Percentiles rank a stretch among this genome's conserved stretches.
Evolutionary conservation across 2,888 invertebrate species (phyloP).

Genomic region (Chymomyza procnemis): DNA sequence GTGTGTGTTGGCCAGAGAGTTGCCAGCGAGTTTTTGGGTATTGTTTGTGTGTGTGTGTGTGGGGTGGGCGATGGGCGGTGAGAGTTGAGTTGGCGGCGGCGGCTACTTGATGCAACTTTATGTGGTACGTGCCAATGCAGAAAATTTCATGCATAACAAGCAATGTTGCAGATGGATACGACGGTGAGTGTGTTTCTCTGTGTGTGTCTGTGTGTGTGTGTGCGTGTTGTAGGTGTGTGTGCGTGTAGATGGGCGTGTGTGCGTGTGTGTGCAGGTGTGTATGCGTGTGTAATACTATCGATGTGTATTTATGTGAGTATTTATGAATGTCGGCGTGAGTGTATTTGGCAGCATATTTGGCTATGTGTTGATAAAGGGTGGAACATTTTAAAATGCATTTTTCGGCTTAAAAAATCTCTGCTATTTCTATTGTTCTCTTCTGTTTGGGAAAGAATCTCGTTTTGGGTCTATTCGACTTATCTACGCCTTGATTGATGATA

Average conservation of each 20-base stretch:
- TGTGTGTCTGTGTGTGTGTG: not conserved
- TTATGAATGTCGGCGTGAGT: conserved; percentile 18
- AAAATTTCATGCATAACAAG: not conserved
- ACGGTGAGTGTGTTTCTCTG: not conserved
- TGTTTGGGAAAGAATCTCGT: no score
- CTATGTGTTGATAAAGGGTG: no score
- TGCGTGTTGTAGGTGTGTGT: no score
- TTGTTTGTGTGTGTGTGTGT: not conserved
- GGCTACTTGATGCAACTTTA: not conserved
- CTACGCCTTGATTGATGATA: no score
- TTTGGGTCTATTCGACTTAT: no score
- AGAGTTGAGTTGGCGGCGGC: not conserved
- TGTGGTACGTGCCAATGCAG: conserved; percentile 9
- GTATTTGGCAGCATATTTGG: not conserved
- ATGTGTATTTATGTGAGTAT: not conserved
- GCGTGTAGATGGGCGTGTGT: no score
- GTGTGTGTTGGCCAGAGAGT: not conserved
- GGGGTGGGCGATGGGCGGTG: not conserved
- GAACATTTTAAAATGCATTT: no score
- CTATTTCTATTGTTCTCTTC: no score
- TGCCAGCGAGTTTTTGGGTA: not conserved
- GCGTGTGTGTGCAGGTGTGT: no score
- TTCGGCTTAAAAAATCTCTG: no score
- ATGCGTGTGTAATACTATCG: no score
- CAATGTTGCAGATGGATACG: not conserved